A percentile compares a stretch with the other conserved stretches of the same genome.
Conservation (phyloP, 2,113 vertebrate species). For the Todiramphus chloris region DNA sequence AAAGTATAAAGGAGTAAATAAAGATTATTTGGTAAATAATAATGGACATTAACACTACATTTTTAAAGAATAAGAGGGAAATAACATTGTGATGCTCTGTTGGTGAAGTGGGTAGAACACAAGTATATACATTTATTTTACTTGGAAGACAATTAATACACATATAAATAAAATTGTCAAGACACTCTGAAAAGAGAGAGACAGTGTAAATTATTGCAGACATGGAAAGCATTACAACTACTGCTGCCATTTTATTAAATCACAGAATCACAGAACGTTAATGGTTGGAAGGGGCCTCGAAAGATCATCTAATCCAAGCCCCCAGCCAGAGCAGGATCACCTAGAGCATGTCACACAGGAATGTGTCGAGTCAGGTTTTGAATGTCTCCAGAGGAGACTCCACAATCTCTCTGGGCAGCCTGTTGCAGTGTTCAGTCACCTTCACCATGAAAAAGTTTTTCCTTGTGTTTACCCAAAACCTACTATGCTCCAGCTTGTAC, state of each 20-base stretch:
- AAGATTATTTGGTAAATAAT: background rate
- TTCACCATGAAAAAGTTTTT: no score
- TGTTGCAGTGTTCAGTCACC: no score
- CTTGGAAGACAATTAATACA: background rate
- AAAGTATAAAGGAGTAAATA: background rate
- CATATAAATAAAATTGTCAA: background rate
- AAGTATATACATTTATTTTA: background rate
- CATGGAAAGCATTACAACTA: background rate
- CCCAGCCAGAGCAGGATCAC: no score
- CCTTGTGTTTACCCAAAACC: no score
- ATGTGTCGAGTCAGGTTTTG: no score
- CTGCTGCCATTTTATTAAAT: background rate
- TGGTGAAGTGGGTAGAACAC: background rate
- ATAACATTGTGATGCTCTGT: background rate
- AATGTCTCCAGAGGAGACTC: no score
- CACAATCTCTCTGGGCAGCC: no score
- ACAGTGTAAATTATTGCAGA: background rate
- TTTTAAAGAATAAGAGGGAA: background rate
- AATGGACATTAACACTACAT: rapidly evolving
- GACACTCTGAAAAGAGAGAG: background rate
- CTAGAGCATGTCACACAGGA: no score
- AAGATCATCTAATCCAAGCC: no score
- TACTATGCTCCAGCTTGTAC: no score
- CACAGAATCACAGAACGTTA: no score
- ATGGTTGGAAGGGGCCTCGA: no score